phyloP scores from a whole-genome alignment of 2,797 vertebrate species.

The Lacerta bilineata region DNA sequence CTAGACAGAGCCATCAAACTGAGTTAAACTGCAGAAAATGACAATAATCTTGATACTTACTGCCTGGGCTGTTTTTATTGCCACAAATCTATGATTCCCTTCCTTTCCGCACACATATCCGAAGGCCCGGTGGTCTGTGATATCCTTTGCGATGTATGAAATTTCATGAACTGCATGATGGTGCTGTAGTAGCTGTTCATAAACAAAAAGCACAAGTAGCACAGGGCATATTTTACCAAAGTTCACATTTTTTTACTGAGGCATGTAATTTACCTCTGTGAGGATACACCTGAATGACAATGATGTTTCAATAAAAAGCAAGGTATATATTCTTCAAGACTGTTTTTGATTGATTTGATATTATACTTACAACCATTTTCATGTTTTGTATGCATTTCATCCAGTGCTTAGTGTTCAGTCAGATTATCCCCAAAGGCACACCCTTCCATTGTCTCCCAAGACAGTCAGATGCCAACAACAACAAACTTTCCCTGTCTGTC shows the following conservation, averaged over 20 bases:
- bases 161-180: conserved; percentile 99
- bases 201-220: conserved; percentile 55
- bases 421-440: no score
- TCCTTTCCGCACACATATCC: conserved; percentile 98
- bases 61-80: conserved; percentile 97
- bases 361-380: conserved; percentile 15
- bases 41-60: conserved; percentile 82
- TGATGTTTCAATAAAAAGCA: conserved; percentile 52
- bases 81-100: conserved; percentile 98
- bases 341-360: conserved; percentile 6
- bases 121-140: conserved; percentile 98
- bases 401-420: not conserved
- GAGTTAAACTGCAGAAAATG: conserved; percentile 29
- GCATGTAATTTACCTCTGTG: conserved; percentile 19
- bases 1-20: not conserved
- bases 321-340: conserved; percentile 15
- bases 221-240: conserved; percentile 48
- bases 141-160: conserved; percentile 99
- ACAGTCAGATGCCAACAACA: no score
- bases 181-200: conserved; percentile 91
- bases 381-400: conserved; percentile 15
- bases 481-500: not conserved
- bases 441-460: no score
- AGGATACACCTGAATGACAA: conserved; percentile 34
- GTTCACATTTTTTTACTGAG: conserved; percentile 24